Conservation (phyloP, 2,113 vertebrate genomes). For the Heterocephalus glaber region DNA sequence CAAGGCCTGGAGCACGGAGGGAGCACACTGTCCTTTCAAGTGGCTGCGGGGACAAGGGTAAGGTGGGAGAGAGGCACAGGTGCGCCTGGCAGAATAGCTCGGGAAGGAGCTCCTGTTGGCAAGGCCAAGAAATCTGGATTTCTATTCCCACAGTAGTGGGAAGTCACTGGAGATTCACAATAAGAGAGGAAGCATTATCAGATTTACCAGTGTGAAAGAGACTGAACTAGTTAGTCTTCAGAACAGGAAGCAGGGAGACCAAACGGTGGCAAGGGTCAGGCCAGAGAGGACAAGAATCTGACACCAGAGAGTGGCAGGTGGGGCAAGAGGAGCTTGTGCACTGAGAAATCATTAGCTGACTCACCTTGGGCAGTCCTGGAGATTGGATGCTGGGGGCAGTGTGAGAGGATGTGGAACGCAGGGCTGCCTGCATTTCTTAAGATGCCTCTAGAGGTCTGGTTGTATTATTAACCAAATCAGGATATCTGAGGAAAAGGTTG, state of each 20-base stretch:
- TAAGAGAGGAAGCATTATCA: not conserved
- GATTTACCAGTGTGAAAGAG: not conserved
- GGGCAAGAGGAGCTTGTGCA: rapidly evolving
- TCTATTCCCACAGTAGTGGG: not conserved
- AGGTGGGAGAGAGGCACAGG: not conserved
- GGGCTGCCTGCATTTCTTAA: not conserved
- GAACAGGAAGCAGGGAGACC: not conserved
- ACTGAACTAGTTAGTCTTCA: not conserved
- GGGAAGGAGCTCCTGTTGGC: not conserved
- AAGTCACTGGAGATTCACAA: not conserved
- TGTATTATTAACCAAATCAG: not conserved
- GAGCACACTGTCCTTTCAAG: not conserved
- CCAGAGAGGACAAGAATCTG: not conserved
- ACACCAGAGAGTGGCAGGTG: not conserved
- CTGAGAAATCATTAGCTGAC: not conserved
- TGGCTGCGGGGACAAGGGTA: not conserved
- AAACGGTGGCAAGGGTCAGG: not conserved
- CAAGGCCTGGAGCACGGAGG: not conserved
- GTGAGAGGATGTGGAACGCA: not conserved
- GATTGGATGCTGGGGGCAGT: no score
- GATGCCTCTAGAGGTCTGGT: not conserved
- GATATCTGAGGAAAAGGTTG: not conserved
- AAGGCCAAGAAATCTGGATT: not conserved
- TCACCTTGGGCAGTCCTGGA: rapidly evolving
- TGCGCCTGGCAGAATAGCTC: not conserved